These are phyloP conservation scores for Drosophila leonis DNA, from an alignment of 2,888 invertebrate species.

Conservation along the genomic window DNA sequence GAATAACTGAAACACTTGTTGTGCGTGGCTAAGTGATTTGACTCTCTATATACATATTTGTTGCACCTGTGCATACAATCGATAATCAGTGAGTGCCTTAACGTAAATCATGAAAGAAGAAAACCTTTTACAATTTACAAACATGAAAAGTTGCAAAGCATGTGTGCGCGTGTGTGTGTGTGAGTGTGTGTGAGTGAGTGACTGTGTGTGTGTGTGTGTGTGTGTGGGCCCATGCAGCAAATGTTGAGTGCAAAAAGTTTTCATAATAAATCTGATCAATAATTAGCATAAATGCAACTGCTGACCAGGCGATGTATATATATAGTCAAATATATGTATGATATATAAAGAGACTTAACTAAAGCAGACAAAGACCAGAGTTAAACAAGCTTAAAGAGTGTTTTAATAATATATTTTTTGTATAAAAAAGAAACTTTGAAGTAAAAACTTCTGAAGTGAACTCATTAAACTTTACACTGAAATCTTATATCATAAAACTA, in stretches of 20 bases:
- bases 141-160: constrained; percentile 8
- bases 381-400: neutral
- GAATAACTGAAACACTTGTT: constrained; percentile 51
- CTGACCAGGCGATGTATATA: neutral
- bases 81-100: constrained; percentile 25
- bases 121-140: constrained; percentile 3
- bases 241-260: constrained; percentile 18
- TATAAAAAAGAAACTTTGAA: neutral
- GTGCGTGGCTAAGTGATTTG: constrained; percentile 21
- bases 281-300: constrained; percentile 26
- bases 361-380: neutral
- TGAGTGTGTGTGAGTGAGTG: neutral
- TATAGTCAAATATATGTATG: neutral
- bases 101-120: constrained; percentile 15
- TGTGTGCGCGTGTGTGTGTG: neutral
- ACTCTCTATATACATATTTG: neutral
- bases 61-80: constrained; percentile 25
- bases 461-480: neutral
- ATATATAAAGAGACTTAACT: neutral
- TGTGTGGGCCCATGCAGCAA: constrained; percentile 2
- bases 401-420: neutral
- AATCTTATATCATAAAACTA: neutral
- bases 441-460: neutral
- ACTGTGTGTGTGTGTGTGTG: neutral
- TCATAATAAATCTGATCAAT: constrained; percentile 26